Conservation (phyloP, 1,140 invertebrate genomes). For the Fopius arisanus region DNA sequence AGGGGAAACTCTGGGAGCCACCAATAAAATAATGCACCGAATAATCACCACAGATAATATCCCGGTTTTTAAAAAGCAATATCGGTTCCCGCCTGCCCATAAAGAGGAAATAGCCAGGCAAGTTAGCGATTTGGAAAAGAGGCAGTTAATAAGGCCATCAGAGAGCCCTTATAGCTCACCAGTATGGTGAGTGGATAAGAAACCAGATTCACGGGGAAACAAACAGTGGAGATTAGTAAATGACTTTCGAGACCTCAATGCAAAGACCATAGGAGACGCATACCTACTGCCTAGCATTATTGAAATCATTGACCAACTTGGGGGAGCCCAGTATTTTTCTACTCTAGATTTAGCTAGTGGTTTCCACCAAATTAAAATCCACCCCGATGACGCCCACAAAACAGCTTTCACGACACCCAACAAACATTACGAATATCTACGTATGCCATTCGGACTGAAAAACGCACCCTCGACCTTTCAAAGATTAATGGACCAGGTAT, state of each 20-base stretch:
- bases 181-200: background rate
- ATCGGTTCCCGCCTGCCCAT: background rate
- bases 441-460: background rate
- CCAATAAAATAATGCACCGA: background rate
- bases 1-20: background rate
- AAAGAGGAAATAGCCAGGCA: background rate
- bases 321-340: background rate
- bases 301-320: background rate
- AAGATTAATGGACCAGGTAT: background rate
- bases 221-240: background rate
- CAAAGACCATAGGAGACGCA: background rate
- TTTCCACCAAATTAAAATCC: background rate
- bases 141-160: background rate
- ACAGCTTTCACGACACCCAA: background rate
- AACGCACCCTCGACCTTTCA: background rate
- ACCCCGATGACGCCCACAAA: background rate
- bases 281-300: background rate
- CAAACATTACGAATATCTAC: background rate
- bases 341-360: background rate
- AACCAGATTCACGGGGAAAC: background rate
- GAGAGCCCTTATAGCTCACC: background rate
- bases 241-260: background rate
- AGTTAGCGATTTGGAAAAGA: background rate
- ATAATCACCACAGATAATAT: background rate
- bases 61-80: background rate